These are phyloP conservation scores for Cydia amplana DNA, from an alignment of 1,140 invertebrate genomes.

Conservation along the genomic window DNA sequence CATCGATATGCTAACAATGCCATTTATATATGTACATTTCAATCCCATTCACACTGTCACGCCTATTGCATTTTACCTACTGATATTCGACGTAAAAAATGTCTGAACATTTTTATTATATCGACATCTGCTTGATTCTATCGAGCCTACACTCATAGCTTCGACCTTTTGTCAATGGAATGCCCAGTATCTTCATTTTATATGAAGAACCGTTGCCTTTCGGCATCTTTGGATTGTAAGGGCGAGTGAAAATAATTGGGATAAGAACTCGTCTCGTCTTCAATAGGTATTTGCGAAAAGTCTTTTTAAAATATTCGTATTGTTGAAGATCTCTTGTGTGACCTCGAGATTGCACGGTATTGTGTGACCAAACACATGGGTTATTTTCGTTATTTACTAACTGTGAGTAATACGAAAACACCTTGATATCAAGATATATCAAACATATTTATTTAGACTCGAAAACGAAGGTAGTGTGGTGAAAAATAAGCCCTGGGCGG, in stretches of 20 bases:
- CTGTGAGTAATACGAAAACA: too few species aligned
- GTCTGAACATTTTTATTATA: constrained; percentile 17
- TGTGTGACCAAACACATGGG: neutral
- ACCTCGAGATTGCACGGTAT: neutral
- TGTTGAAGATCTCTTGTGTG: neutral
- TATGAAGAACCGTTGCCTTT: neutral
- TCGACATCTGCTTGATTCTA: constrained; percentile 22
- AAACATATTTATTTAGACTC: too few species aligned
- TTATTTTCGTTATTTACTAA: neutral
- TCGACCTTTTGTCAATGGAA: constrained; percentile 4
- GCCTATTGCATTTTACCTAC: neutral
- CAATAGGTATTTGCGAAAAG: neutral
- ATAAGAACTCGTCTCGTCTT: neutral
- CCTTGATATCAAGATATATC: too few species aligned
- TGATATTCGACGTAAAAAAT: constrained; percentile 18
- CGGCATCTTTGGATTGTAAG: neutral
- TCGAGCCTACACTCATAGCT: neutral
- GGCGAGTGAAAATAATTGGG: neutral
- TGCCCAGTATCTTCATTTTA: neutral
- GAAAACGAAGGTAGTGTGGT: neutral
- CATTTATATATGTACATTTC: constrained; percentile 30
- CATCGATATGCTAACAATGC: constrained; percentile 33
- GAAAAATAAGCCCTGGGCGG: neutral
- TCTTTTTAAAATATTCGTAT: neutral
- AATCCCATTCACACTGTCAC: constrained; percentile 17